Evolutionary conservation across 2,888 invertebrate genomes (phyloP).

Genomic region (Dermolepida albohirtum): DNA sequence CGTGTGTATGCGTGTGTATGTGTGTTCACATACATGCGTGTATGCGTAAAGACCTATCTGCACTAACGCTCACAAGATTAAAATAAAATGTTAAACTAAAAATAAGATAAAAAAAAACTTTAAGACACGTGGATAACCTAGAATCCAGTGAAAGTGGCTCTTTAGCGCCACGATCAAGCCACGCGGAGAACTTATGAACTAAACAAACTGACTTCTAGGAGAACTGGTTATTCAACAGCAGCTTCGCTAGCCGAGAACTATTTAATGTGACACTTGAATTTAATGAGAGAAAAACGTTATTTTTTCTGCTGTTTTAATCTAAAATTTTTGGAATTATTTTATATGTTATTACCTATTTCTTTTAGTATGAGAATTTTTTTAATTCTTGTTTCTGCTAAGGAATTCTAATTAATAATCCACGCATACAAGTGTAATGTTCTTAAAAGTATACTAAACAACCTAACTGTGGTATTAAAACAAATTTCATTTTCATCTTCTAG

Average conservation of each 20-base stretch:
- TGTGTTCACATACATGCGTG: conserved; percentile 1
- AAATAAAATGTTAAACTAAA: conserved; percentile 55
- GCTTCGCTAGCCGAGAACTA: conserved; percentile 22
- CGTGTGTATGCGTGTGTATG: neutral
- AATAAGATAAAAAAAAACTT: conserved; percentile 55
- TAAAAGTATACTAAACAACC: too few relatives aligned
- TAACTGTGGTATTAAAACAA: too few relatives aligned
- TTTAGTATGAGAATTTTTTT: too few relatives aligned
- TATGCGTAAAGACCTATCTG: conserved; percentile 25
- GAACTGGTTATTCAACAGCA: conserved; percentile 41
- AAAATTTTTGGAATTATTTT: too few relatives aligned
- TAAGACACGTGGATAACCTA: conserved; percentile 59
- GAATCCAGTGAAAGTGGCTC: conserved; percentile 57
- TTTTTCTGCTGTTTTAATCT: conserved; percentile 1
- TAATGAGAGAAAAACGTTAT: conserved; percentile 15
- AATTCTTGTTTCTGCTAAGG: too few relatives aligned
- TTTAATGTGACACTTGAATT: conserved; percentile 36
- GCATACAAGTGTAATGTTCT: too few relatives aligned
- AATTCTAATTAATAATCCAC: too few relatives aligned
- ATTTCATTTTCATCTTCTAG: too few relatives aligned
- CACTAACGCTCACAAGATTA: conserved; percentile 51
- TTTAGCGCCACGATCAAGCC: conserved; percentile 46
- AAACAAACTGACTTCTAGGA: conserved; percentile 35
- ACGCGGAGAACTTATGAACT: conserved; percentile 49
- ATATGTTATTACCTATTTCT: too few relatives aligned